Conservation (phyloP, 2,797 vertebrate species). For the Eutrigla gurnardus region DNA sequence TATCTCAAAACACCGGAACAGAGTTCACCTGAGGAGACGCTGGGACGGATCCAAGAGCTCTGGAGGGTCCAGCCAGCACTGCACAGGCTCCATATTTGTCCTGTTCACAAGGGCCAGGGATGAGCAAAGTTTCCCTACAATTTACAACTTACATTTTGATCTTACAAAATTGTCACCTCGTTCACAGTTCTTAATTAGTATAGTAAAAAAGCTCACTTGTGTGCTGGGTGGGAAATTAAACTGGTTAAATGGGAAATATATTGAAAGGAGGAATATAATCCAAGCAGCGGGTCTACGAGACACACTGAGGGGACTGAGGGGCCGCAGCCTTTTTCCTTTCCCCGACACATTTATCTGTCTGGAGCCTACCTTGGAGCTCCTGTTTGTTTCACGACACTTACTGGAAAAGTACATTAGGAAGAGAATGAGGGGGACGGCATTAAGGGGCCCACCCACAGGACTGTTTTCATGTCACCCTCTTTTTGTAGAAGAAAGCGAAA, state of each 20-base stretch:
- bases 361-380: slow-evolving; percentile 70
- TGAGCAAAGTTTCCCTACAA: slow-evolving; percentile 25
- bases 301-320: slow-evolving; percentile 38
- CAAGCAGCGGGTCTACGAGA: slow-evolving; percentile 59
- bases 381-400: slow-evolving; percentile 67
- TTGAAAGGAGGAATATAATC: slow-evolving; percentile 63
- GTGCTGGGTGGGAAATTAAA: slow-evolving; percentile 10
- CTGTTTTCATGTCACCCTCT: slow-evolving; percentile 72
- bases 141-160: slow-evolving; percentile 30
- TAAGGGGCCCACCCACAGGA: slow-evolving; percentile 75
- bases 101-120: slow-evolving; percentile 45
- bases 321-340: slow-evolving; percentile 15
- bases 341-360: slow-evolving; percentile 80
- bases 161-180: slow-evolving; percentile 15
- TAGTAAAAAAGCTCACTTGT: too few species aligned
- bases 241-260: slow-evolving; percentile 34
- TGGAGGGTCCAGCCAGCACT: slow-evolving; percentile 54
- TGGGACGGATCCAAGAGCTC: slow-evolving; percentile 65
- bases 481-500: slow-evolving; percentile 68
- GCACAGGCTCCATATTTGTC: slow-evolving; percentile 51
- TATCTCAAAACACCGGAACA: slow-evolving; percentile 33
- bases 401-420: slow-evolving; percentile 79
- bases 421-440: slow-evolving; percentile 63
- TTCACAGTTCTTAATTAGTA: slow-evolving; percentile 25
- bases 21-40: slow-evolving; percentile 75